These are phyloP conservation scores for Glyptemys insculpta DNA, from an alignment of 2,797 vertebrate species.

Conservation along the genomic window DNA sequence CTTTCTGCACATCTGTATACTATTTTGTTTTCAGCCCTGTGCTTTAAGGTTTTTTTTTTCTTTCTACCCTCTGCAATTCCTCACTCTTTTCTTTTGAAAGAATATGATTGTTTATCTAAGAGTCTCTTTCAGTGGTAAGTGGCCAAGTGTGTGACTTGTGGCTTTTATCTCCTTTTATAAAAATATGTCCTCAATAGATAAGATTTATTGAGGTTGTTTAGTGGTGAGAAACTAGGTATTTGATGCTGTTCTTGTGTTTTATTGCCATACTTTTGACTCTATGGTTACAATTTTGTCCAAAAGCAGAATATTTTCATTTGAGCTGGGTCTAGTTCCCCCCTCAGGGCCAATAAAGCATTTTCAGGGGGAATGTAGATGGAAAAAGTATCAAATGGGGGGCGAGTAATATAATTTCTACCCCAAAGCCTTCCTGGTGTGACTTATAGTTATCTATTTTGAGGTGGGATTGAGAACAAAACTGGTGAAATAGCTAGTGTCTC, in stretches of 20 bases:
- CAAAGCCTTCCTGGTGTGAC: background rate
- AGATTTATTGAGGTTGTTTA: slow-evolving; percentile 12
- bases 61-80: background rate
- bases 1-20: background rate
- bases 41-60: background rate
- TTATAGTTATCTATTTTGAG: background rate
- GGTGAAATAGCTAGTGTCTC: background rate
- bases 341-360: background rate
- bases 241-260: background rate
- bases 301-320: background rate
- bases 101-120: slow-evolving; percentile 11
- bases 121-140: slow-evolving; percentile 54
- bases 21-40: background rate
- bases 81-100: slow-evolving; percentile 25
- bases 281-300: background rate
- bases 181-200: slow-evolving; percentile 39
- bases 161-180: slow-evolving; percentile 52
- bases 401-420: background rate
- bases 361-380: background rate
- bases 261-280: background rate
- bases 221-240: background rate
- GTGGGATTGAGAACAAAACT: background rate
- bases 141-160: slow-evolving; percentile 47
- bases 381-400: no score
- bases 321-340: background rate